Percentiles rank a stretch among this genome's conserved stretches.
These are phyloP conservation scores for Cenopis cana DNA, from an alignment of 2,888 invertebrate species.

Conservation along the genomic window DNA sequence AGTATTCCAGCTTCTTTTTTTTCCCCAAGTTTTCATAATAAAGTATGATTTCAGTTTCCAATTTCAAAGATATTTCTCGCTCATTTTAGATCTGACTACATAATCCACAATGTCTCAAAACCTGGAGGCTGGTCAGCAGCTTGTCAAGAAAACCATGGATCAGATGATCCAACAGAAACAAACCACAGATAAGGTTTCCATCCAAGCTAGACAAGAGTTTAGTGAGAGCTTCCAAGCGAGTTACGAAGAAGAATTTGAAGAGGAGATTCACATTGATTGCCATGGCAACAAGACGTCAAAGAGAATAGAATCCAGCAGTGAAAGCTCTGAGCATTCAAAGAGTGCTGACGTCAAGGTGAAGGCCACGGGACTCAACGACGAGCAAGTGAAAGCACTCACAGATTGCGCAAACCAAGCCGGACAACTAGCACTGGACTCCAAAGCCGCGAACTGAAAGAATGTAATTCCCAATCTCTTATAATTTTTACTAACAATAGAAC, in stretches of 20 bases:
- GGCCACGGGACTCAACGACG: slow-evolving; percentile 76
- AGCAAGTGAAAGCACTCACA: slow-evolving; percentile 79
- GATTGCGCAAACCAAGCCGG: slow-evolving; percentile 81
- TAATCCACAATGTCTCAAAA: slow-evolving; percentile 71
- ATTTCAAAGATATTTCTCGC: slow-evolving; percentile 10
- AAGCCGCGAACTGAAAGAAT: slow-evolving; percentile 75
- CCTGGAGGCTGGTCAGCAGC: slow-evolving; percentile 77
- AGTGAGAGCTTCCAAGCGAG: slow-evolving; percentile 78
- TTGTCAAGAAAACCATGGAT: slow-evolving; percentile 81
- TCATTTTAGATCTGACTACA: slow-evolving; percentile 37
- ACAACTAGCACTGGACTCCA: slow-evolving; percentile 79
- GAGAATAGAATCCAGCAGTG: slow-evolving; percentile 77
- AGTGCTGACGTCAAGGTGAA: slow-evolving; percentile 82
- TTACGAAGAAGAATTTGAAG: slow-evolving; percentile 81
- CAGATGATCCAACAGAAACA: slow-evolving; percentile 73
- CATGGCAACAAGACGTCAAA: slow-evolving; percentile 78
- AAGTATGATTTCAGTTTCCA: background rate
- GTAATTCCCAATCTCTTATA: slow-evolving; percentile 61
- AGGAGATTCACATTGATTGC: slow-evolving; percentile 79
- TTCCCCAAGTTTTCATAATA: too few relatives aligned
- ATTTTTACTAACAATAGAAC: slow-evolving; percentile 34
- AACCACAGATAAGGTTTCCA: slow-evolving; percentile 73
- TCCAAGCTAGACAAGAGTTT: slow-evolving; percentile 81
- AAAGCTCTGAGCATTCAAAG: slow-evolving; percentile 79
- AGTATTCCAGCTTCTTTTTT: too few relatives aligned